phyloP scores from a whole-genome alignment of 37 sponge, comb jelly and placozoan species.

The Chondrilla cf. caribensis region DNA sequence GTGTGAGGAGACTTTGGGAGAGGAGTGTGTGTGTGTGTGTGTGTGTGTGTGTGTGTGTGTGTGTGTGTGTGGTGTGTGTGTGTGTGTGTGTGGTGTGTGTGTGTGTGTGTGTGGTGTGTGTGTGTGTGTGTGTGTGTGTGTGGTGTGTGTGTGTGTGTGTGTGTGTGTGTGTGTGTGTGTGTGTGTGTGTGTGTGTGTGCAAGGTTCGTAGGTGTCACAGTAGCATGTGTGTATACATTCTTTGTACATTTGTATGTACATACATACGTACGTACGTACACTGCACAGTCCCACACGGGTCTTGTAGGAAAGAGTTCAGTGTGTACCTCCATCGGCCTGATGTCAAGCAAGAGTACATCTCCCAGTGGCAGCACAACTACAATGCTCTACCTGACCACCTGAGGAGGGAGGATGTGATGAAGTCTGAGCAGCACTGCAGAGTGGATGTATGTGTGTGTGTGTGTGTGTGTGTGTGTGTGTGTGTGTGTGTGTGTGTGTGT shows the following conservation, averaged over 20 bases:
- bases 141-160: too few species aligned
- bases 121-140: too few species aligned
- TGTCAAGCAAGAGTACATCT: slow-evolving; percentile 86
- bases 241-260: not conserved
- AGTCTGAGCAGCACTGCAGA: slow-evolving; percentile 90
- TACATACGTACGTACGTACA: not conserved
- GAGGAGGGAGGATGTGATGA: slow-evolving; percentile 77
- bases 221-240: not conserved
- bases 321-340: slow-evolving; percentile 85
- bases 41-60: too few species aligned
- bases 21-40: too few species aligned
- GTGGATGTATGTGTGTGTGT: slow-evolving; percentile 70
- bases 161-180: too few species aligned
- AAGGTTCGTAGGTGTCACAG: not conserved
- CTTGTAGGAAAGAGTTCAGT: slow-evolving; percentile 53
- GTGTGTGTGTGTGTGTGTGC: not conserved
- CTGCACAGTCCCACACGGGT: too few species aligned
- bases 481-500: not conserved
- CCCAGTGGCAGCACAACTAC: slow-evolving; percentile 81
- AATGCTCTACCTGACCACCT: slow-evolving; percentile 69
- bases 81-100: too few species aligned
- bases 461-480: not conserved
- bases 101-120: too few species aligned
- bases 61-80: too few species aligned
- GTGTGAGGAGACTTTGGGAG: not conserved